Evolutionary conservation across 2,888 invertebrate species (phyloP), one percentile per base, ranked within the genome.

Genomic region (Rhopalosiphum nymphaeae): DNA sequence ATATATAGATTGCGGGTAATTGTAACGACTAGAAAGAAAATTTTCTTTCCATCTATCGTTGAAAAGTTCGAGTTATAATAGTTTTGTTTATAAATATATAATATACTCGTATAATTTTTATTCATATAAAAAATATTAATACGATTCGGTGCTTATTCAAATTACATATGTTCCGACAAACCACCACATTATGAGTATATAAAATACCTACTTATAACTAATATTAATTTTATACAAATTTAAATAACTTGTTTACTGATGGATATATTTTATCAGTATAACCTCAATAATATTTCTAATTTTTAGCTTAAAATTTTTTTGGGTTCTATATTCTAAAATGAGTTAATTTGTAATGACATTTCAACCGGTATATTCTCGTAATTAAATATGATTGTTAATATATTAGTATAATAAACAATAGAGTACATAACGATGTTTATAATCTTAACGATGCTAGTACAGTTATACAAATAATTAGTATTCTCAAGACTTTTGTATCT

Each of bases 391-490:
- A 91, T 85, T 85, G 91, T 84, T 16, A 84, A n/a, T 78, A 42
- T 42, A 87, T 42, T n/a, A 42, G 84, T 84, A 21, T 56, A 89
- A 44, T 21, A 16, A 42, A 91, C 56, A 85, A 91, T 85, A 91
- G 49, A 53, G 16, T 42, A 56, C 29, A 84, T 84, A 84, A 56
- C 29, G 53, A 91, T 21, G 36, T 85, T 91, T 56, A n/a, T 91
- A 42, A 53, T 44, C 29, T 91, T 46, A 5, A 57, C 44, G 29
- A 57, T 9, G n/a, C 29, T 16, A 46, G 21, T 92, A 92, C 91
- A 92, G 86, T 92, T 92, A 92, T 57, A 57, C 84, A 44, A 5
- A 26, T 44, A 46, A 91, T 86, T 92, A 92, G 86, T 92, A 87
- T 87, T 92, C 86, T 36, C 46, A 3, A 61, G 44, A 56, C 29